A percentile compares a stretch with the other conserved stretches of the same genome.
Conservation (phyloP, 2,888 invertebrate genomes). For the Adelphocoris suturalis region DNA sequence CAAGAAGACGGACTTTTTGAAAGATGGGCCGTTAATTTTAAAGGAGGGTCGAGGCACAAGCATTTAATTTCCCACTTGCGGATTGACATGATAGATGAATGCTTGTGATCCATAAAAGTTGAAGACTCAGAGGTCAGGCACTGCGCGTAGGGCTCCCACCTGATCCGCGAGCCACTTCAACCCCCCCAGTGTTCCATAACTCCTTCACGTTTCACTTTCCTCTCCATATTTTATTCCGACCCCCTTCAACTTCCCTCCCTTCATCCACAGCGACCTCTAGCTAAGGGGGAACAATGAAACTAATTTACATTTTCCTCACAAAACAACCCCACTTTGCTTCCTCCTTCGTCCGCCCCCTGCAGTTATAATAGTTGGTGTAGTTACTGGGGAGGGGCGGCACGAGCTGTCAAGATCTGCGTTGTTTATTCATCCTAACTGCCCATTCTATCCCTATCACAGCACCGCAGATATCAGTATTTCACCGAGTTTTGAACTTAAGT, state of each 20-base stretch:
- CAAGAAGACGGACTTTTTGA: too few relatives aligned
- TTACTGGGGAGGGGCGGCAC: neutral
- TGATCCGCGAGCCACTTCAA: conserved; percentile 39
- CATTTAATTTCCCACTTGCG: conserved; percentile 12
- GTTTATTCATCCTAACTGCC: conserved; percentile 59
- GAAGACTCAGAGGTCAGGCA: conserved; percentile 1
- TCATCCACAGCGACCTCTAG: conserved; percentile 30
- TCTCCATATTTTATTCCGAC: conserved; percentile 52
- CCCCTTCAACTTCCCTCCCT: conserved; percentile 55
- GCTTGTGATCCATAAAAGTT: conserved; percentile 11
- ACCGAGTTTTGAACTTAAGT: conserved; percentile 21
- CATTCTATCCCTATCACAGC: conserved; percentile 33
- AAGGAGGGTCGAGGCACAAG: neutral
- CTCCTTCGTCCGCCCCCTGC: neutral
- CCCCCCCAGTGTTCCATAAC: conserved; percentile 36
- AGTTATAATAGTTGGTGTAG: conserved; percentile 43
- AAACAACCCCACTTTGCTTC: conserved; percentile 54
- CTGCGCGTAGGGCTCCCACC: neutral
- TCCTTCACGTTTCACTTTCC: conserved; percentile 54
- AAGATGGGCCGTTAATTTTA: neutral
- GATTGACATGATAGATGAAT: conserved; percentile 8
- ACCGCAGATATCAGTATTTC: conserved; percentile 59
- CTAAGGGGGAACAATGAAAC: conserved; percentile 64
- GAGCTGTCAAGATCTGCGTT: conserved; percentile 55
- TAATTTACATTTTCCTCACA: conserved; percentile 66